Evolutionary conservation across 1,140 invertebrate genomes (phyloP).

Genomic region (Aricia agestis): DNA sequence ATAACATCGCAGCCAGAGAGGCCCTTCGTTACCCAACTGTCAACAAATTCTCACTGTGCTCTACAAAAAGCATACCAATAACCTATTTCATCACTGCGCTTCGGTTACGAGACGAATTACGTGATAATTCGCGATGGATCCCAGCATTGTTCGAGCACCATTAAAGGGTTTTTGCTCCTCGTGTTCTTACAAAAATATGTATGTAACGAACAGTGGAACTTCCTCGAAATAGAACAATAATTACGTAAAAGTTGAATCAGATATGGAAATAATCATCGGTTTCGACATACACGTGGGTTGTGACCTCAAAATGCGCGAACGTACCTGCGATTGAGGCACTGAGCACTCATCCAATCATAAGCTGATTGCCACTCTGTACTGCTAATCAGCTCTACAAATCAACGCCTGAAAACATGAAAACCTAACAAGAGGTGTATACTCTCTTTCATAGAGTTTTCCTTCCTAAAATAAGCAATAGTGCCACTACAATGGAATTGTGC

Average conservation of each 20-base stretch:
- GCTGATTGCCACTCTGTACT: too few relatives aligned
- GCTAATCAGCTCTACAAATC: too few relatives aligned
- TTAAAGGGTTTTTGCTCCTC: slow-evolving; percentile 33
- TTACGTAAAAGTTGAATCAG: slow-evolving; percentile 10
- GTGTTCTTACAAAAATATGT: slow-evolving; percentile 16
- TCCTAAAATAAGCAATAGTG: too few relatives aligned
- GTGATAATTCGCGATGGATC: slow-evolving; percentile 20
- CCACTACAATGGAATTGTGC: too few relatives aligned
- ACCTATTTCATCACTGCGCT: slow-evolving; percentile 16
- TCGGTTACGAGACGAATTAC: slow-evolving; percentile 16
- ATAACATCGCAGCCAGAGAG: slow-evolving; percentile 9
- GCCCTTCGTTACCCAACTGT: neutral
- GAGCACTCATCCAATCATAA: too few relatives aligned
- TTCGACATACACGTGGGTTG: neutral
- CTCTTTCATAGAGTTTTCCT: too few relatives aligned
- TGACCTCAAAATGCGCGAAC: neutral
- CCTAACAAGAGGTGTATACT: too few relatives aligned
- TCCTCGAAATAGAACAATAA: slow-evolving; percentile 2
- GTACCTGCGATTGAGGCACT: neutral
- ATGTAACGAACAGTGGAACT: slow-evolving; percentile 16
- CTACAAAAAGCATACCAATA: slow-evolving; percentile 17
- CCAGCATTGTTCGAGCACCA: slow-evolving; percentile 24
- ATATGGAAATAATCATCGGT: slow-evolving; percentile 6
- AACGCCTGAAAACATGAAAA: too few relatives aligned
- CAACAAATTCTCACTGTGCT: neutral